A percentile compares a stretch with the other conserved stretches of the same genome.
These are phyloP conservation scores for Conus betulinus DNA, from an alignment of 1,140 invertebrate genomes.

Conservation along the genomic window DNA sequence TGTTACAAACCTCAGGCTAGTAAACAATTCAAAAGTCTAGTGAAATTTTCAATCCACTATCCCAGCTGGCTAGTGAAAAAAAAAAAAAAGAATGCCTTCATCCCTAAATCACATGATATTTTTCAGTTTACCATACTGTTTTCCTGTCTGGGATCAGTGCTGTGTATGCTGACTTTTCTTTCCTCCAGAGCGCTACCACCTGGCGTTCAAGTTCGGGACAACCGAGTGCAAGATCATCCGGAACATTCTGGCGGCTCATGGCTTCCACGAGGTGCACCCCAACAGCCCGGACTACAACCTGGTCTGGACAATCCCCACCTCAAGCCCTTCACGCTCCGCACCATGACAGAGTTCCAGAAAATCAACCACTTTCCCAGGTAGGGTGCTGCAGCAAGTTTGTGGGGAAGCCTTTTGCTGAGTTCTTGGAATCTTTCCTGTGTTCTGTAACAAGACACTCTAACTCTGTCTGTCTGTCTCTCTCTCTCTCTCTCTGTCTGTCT, in stretches of 20 bases:
- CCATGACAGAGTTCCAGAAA: constrained; percentile 88
- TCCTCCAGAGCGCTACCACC: constrained; percentile 71
- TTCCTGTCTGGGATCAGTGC: background rate
- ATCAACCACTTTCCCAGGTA: constrained; percentile 96
- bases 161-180: background rate
- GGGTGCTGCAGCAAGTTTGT: constrained; percentile 21
- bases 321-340: constrained; percentile 89
- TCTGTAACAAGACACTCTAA: no score
- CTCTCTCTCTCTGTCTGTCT: no score
- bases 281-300: constrained; percentile 88
- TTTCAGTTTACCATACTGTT: background rate
- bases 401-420: no score
- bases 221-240: constrained; percentile 74
- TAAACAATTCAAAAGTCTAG: no score
- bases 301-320: constrained; percentile 94
- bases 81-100: no score
- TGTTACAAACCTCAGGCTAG: no score
- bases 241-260: constrained; percentile 71
- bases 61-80: no score
- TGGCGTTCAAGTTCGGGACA: constrained; percentile 74
- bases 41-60: no score
- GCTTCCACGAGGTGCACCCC: constrained; percentile 75
- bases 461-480: no score
- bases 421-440: no score
- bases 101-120: background rate